A percentile compares a stretch with the other conserved stretches of the same genome.
Evolutionary conservation across 1,140 invertebrate genomes (phyloP).

Genomic region (Eriosoma lanigerum): DNA sequence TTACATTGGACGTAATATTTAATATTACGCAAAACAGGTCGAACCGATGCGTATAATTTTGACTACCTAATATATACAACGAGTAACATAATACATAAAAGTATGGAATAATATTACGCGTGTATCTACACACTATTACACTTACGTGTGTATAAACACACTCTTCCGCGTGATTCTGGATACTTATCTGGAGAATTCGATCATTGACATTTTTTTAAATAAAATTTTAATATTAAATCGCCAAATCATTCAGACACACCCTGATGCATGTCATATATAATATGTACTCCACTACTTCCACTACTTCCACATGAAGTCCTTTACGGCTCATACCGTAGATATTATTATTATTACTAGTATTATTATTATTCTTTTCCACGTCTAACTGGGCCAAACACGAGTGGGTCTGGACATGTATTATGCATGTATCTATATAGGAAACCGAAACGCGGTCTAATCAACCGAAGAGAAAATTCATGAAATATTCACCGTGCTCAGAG

Average conservation of each 20-base stretch:
- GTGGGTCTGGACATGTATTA: slow-evolving; percentile 19
- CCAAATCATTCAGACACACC: too few species aligned
- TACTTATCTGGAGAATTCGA: too few species aligned
- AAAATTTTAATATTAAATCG: too few species aligned
- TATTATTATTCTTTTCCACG: slow-evolving; percentile 16
- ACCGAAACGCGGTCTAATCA: slow-evolving; percentile 27
- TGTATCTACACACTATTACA: too few species aligned
- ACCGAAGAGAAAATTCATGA: slow-evolving; percentile 43
- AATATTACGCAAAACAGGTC: slow-evolving; percentile 21
- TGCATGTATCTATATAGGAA: slow-evolving; percentile 4
- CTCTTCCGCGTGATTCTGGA: too few species aligned
- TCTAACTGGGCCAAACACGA: slow-evolving; percentile 27
- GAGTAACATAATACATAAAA: too few species aligned
- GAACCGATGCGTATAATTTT: neutral
- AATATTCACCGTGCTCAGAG: slow-evolving; percentile 21
- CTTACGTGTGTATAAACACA: too few species aligned
- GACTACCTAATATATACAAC: neutral
- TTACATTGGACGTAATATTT: neutral
- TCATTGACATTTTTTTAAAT: too few species aligned
- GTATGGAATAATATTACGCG: too few species aligned
- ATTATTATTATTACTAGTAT: neutral
- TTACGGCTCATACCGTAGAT: neutral
- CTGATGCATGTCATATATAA: too few species aligned
- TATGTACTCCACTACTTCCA: too few species aligned
- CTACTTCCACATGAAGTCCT: neutral